Evolutionary conservation across 2,888 invertebrate genomes (phyloP).

Genomic region (Corythucha ciliata): DNA sequence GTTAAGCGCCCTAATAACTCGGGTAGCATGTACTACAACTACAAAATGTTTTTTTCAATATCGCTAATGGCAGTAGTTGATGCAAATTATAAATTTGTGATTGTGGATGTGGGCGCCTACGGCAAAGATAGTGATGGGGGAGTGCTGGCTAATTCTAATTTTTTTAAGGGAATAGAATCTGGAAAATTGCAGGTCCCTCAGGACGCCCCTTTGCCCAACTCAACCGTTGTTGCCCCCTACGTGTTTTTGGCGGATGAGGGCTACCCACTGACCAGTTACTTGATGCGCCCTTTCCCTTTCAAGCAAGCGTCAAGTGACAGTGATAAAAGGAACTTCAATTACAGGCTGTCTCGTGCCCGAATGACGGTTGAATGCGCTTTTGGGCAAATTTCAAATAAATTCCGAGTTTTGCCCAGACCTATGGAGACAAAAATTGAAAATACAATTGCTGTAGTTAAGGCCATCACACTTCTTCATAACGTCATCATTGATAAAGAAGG

Average conservation of each 20-base stretch:
- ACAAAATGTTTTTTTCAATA: not conserved
- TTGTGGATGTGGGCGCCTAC: not conserved
- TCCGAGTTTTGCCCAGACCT: not conserved
- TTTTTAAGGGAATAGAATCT: not conserved
- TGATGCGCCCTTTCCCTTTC: constrained; percentile 9
- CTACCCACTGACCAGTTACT: not conserved
- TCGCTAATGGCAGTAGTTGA: not conserved
- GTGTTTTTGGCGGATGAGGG: constrained; percentile 12
- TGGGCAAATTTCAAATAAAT: not conserved
- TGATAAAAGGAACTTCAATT: not conserved
- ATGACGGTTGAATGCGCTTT: not conserved
- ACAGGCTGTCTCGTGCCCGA: not conserved
- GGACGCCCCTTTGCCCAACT: not conserved
- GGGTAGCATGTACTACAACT: not conserved
- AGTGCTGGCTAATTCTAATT: not conserved
- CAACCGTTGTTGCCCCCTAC: not conserved
- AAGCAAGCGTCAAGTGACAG: not conserved
- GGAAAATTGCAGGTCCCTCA: not conserved
- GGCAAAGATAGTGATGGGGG: not conserved
- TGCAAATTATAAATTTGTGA: not conserved
- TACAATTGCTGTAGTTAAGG: not conserved
- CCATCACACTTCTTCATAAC: not conserved
- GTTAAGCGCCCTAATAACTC: not conserved
- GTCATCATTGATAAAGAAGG: not conserved
- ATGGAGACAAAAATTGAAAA: not conserved